Evolutionary conservation across 37 sponge, comb jelly and placozoan genomes (phyloP), one percentile per base, ranked within the genome.

Genomic region (Axinella damicornis): DNA sequence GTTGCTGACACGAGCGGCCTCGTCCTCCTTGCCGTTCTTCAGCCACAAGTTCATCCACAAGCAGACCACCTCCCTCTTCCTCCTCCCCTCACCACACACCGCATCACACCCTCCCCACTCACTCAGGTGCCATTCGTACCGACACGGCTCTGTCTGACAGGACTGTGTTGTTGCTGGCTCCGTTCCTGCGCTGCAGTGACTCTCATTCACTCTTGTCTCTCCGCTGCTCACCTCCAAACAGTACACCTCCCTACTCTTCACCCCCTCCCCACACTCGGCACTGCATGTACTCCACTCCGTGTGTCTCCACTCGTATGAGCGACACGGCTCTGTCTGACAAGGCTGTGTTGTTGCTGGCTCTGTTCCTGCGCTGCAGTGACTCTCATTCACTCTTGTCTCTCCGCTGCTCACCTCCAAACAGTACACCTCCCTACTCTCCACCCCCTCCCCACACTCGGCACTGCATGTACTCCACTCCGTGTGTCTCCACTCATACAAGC

Each of bases 21-120:
- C 30, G 61, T 32, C 27, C 54, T 24, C 62, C 17, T 46, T 24
- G 22, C 70, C 30, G 2, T 24, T 59, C 37, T 22, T 30, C 62
- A 32, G 12, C 57, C 60, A 34, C 36, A 53, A 19, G 37, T 76
- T 27, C 61, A 28, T 31, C 59, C 68, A 41, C 15, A 19, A 16
- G 30, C 81, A 80, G 57, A 64, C 65, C 11, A 81, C 72, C 21
- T 71, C 72, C 53, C 82, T 70, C 40, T 37, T 0, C n/a, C n/a
- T n/a, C n/a, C n/a, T n/a, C 60, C 82, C 82, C 33, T 71, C 82
- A 13, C 72, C 82, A 81, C 82, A 81, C 16, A 31, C 25, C 25
- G 46, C n/a, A 5, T 81, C 82, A 27, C 4, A n/a, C n/a, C n/a
- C 57, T 9, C 62, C 72, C 82, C 82, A 81, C 27, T 57, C 82